Conservation (phyloP, 2,113 vertebrate genomes). For the Notothenia coriiceps region DNA sequence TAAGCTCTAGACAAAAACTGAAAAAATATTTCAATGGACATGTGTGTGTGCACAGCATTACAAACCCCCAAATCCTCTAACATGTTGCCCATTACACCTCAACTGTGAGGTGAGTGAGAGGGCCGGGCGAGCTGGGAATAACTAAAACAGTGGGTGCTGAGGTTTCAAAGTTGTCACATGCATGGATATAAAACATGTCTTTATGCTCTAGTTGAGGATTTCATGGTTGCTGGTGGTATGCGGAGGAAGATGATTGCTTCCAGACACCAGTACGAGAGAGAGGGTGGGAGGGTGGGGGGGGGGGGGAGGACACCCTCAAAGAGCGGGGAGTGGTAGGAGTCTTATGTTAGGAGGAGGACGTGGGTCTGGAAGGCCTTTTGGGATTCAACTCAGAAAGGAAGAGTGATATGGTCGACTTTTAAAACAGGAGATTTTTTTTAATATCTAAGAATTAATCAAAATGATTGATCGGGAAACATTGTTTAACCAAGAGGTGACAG, state of each 20-base stretch:
- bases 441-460: too few species aligned
- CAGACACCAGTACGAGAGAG: slow-evolving; percentile 67
- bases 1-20: not conserved
- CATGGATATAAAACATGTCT: slow-evolving; percentile 80
- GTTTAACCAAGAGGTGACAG: not conserved
- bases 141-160: slow-evolving; percentile 57
- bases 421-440: too few species aligned
- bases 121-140: slow-evolving; percentile 46
- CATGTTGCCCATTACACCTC: slow-evolving; percentile 15
- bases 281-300: slow-evolving; percentile 38
- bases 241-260: slow-evolving; percentile 79
- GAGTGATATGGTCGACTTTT: not conserved
- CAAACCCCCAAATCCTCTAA: not conserved
- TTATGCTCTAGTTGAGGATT: slow-evolving; percentile 77
- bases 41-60: not conserved
- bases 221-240: slow-evolving; percentile 81
- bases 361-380: slow-evolving; percentile 34
- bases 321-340: slow-evolving; percentile 47
- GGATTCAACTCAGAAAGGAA: slow-evolving; percentile 39
- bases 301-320: slow-evolving; percentile 52
- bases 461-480: not conserved
- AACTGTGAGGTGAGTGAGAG: slow-evolving; percentile 49
- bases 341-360: slow-evolving; percentile 21
- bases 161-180: slow-evolving; percentile 78
- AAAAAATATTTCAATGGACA: not conserved